phyloP scores from a whole-genome alignment of 2,888 invertebrate species.

The Eustalomyia histrio region DNA sequence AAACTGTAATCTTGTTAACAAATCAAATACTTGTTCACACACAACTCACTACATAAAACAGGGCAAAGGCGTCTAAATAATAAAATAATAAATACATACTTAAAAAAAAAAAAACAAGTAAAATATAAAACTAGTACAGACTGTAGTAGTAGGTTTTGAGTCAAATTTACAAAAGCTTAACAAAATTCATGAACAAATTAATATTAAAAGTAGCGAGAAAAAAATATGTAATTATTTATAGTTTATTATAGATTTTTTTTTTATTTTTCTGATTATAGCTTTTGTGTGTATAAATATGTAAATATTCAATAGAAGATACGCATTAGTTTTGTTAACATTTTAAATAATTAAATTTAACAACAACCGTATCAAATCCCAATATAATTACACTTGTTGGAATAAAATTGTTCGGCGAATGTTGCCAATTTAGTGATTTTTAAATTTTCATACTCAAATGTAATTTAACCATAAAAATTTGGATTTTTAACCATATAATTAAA shows the following conservation, averaged over 20 bases:
- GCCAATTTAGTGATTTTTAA: no score
- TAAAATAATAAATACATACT: background rate
- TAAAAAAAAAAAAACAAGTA: slow-evolving; percentile 4
- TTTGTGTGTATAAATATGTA: slow-evolving; percentile 12
- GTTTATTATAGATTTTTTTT: slow-evolving; percentile 22
- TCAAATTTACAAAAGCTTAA: slow-evolving; percentile 17
- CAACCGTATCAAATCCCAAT: slow-evolving; percentile 45
- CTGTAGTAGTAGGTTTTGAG: slow-evolving; percentile 29
- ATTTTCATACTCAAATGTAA: no score
- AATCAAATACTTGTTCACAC: slow-evolving; percentile 80
- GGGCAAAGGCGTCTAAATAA: slow-evolving; percentile 37
- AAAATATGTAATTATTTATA: slow-evolving; percentile 43
- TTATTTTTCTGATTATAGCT: background rate
- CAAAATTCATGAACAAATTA: slow-evolving; percentile 28
- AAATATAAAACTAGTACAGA: slow-evolving; percentile 37
- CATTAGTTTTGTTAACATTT: slow-evolving; percentile 62
- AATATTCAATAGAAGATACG: slow-evolving; percentile 48
- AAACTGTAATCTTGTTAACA: slow-evolving; percentile 78
- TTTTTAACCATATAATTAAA: no score
- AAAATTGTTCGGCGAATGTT: background rate
- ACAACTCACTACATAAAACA: slow-evolving; percentile 69
- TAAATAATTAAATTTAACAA: slow-evolving; percentile 57
- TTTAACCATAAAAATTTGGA: no score
- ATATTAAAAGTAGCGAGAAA: background rate
- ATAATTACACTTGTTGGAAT: slow-evolving; percentile 26